Evolutionary conservation across 2,113 vertebrate species (phyloP), one percentile per base, ranked within the genome.

Genomic region (Scalopus aquaticus): DNA sequence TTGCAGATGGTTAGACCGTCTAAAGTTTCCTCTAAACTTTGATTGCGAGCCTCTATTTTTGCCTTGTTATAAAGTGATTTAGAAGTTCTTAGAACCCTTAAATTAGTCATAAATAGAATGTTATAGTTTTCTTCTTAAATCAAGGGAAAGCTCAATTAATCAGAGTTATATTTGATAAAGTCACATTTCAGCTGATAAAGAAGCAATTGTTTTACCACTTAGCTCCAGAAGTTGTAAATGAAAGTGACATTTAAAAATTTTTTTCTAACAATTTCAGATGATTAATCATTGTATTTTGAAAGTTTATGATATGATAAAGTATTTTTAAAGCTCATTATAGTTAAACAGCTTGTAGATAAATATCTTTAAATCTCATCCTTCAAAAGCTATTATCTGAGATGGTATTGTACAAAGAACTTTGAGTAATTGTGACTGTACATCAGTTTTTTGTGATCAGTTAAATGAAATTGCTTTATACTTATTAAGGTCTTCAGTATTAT

Each of bases 141-240:
- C 37, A 90, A 80, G 35, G 88, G 58, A 69, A 92, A 95, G 13
- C 20, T 76, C 20, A 60, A 35, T 83, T 90, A 94, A 90, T 17
- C 26, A 22, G 73, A 73, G 8, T 70, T 86, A 4, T 56, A 76
- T 94, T 56, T 94, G 58, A 20, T 78, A 11, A 79, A 70, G 79
- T 12, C 39, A 64, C 60, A 88, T 80, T 83, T 90, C 54, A 72
- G 49, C 30, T 49, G 54, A 10, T 70, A 67, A 72, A 39, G 30
- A 94, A 88, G 64, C 37, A 46, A 67, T 1, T 58, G 32, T 56
- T 69, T 79, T 51, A 37, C 12, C 42, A 85, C 22, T 92, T 84
- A 15, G 17, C 35, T 65, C 42, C 60, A 67, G 44, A 83, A 93
- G 62, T 37, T 49, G 54, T 51, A 32, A 78, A 44, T 81, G 30